A percentile compares a stretch with the other conserved stretches of the same genome.
phyloP scores from a whole-genome alignment of 2,797 vertebrate species.

The Neostethus bicornis region DNA sequence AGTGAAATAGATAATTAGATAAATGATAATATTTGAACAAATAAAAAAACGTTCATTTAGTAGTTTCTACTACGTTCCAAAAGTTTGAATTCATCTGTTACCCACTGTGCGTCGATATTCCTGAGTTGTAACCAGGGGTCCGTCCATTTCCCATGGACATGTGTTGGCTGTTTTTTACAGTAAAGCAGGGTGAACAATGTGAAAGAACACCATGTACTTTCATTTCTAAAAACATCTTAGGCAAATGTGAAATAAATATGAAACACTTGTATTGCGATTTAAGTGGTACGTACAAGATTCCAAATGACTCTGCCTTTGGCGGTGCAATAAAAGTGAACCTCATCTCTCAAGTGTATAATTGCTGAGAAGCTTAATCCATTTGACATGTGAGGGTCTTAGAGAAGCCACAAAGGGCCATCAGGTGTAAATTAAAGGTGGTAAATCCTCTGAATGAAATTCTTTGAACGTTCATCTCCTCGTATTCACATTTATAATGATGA shows the following conservation, averaged over 20 bases:
- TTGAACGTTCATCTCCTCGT: conserved; percentile 26
- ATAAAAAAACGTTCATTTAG: too few relatives aligned
- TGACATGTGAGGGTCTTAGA: conserved; percentile 21
- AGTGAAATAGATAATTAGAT: not conserved
- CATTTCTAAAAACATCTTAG: conserved; percentile 45
- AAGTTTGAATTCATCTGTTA: conserved; percentile 16
- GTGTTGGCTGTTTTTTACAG: conserved; percentile 1
- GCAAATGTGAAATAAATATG: conserved; percentile 52
- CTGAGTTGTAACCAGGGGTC: conserved; percentile 4
- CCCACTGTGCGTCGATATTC: too few relatives aligned
- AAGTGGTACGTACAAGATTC: conserved; percentile 42
- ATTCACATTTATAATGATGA: conserved; percentile 34
- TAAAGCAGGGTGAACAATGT: not conserved
- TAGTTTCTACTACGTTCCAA: too few relatives aligned
- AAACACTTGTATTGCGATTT: conserved; percentile 50
- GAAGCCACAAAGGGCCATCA: conserved; percentile 14
- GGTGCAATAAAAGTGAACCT: conserved; percentile 52
- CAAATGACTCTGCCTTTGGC: conserved; percentile 51
- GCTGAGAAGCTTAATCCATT: conserved; percentile 40
- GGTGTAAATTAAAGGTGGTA: conserved; percentile 32
- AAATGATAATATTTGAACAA: not conserved
- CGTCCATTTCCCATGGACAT: conserved; percentile 8
- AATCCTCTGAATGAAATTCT: conserved; percentile 24
- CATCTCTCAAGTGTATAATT: conserved; percentile 48
- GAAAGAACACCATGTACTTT: conserved; percentile 28